Evolutionary conservation across 2,888 invertebrate species (phyloP).

Genomic region (Sminthurinus aureus): DNA sequence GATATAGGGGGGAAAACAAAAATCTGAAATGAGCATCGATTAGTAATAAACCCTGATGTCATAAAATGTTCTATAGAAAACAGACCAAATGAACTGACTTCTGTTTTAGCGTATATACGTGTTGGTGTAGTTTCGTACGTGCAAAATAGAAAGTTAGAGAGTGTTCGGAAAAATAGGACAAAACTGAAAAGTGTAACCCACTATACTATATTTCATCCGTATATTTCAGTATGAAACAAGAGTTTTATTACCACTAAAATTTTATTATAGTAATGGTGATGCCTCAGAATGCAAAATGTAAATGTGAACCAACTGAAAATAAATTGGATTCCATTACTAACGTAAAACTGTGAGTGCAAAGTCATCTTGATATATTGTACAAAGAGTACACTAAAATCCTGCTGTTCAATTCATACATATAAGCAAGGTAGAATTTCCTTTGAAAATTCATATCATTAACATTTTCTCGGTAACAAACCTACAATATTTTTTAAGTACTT

Average conservation of each 20-base stretch:
- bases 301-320: conserved; percentile 21
- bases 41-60: conserved; percentile 18
- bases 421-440: no score
- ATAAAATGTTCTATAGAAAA: conserved; percentile 12
- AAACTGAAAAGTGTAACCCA: neutral
- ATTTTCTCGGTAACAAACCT: no score
- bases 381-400: no score
- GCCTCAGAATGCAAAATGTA: conserved; percentile 18
- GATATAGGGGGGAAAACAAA: conserved; percentile 6
- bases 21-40: conserved; percentile 11
- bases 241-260: conserved; percentile 16
- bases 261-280: conserved; percentile 9
- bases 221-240: neutral
- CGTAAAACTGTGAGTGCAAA: neutral
- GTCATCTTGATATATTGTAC: conserved; percentile 11
- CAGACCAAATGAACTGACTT: neutral
- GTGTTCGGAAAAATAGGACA: neutral
- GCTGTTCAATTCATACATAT: no score
- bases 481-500: no score
- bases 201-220: neutral
- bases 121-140: neutral
- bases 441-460: no score
- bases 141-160: neutral
- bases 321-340: conserved; percentile 14
- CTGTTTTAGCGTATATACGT: neutral